These are phyloP conservation scores for Aspidiotus rigidus DNA, from an alignment of 2,888 invertebrate species.

Conservation along the genomic window DNA sequence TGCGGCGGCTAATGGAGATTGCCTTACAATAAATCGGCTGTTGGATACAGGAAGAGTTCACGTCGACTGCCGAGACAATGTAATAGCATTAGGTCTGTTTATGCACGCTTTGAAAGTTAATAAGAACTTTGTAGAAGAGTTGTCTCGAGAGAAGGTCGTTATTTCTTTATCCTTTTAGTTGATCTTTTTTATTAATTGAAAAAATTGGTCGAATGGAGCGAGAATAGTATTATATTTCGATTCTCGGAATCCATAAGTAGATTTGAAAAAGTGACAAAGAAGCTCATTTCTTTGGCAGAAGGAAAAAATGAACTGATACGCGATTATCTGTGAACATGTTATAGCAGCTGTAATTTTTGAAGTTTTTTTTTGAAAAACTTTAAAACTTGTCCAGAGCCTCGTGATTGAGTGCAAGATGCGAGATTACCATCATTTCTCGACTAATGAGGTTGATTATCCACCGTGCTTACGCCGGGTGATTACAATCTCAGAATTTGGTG, in stretches of 20 bases:
- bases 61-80: constrained; percentile 74
- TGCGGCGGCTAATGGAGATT: constrained; percentile 78
- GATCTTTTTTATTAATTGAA: background rate
- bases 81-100: constrained; percentile 43
- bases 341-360: too few relatives aligned
- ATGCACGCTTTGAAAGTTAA: background rate
- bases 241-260: background rate
- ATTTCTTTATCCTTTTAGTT: background rate
- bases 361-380: too few relatives aligned
- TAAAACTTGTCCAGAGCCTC: too few relatives aligned
- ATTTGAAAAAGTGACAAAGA: too few relatives aligned
- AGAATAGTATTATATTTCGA: background rate
- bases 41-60: constrained; percentile 75
- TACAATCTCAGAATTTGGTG: too few relatives aligned
- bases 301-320: too few relatives aligned
- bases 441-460: too few relatives aligned
- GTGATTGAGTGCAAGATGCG: too few relatives aligned
- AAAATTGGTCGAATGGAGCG: background rate
- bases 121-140: background rate
- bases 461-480: too few relatives aligned
- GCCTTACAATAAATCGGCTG: constrained; percentile 62
- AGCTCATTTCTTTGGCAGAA: too few relatives aligned
- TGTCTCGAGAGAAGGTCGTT: background rate
- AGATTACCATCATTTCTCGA: too few relatives aligned
- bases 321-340: too few relatives aligned